These are phyloP conservation scores for Leptinotarsa juncta DNA, from an alignment of 2,888 invertebrate species.

Conservation along the genomic window DNA sequence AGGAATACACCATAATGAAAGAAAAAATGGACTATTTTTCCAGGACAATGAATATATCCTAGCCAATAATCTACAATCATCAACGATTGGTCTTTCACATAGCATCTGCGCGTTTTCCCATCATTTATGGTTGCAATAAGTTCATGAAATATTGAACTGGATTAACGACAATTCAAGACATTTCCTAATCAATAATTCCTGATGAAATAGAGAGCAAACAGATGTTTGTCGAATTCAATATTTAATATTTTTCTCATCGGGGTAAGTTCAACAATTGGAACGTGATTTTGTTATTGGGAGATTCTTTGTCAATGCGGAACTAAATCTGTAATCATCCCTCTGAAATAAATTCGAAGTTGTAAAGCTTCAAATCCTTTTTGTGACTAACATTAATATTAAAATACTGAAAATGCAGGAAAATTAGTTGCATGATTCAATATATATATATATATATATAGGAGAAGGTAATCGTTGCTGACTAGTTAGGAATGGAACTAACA, in stretches of 20 bases:
- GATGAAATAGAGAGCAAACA: background rate
- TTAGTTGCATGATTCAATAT: no score
- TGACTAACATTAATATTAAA: no score
- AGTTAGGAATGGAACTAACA: no score
- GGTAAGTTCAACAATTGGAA: background rate
- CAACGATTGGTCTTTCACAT: conserved; percentile 13
- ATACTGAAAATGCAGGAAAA: no score
- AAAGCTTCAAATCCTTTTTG: no score
- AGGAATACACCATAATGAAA: background rate
- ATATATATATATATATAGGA: no score
- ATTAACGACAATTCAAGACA: background rate
- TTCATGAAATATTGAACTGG: conserved; percentile 1
- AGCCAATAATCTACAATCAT: conserved; percentile 12
- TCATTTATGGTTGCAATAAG: background rate
- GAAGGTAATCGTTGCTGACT: no score
- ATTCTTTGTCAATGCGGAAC: no score
- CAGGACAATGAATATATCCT: no score
- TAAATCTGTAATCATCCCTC: no score
- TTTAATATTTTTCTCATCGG: background rate
- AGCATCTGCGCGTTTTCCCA: conserved; percentile 21
- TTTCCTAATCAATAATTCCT: background rate
- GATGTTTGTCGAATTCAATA: background rate
- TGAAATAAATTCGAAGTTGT: no score
- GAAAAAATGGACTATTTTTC: background rate
- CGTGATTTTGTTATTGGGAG: no score